Base-by-base conservation (phyloP, 2,113 vertebrate species). In the Bolborhynchus lineola region DNA sequence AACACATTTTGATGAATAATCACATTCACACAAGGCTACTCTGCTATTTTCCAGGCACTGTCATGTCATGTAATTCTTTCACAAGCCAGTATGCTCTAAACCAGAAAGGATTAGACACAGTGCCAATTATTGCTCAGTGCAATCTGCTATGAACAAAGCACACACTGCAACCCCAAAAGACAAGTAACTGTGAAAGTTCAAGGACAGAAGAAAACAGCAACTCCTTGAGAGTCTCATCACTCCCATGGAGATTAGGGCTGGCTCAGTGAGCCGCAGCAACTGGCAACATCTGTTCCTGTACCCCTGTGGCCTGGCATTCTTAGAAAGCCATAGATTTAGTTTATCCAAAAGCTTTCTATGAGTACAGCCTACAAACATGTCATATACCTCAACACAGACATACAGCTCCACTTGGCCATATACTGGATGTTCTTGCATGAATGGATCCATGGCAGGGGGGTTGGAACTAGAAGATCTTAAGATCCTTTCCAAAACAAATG, bases 371-470 rank as follows among this genome's bases (percentile, higher is more conserved):
- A 35, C 5, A 23, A 44, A 74, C 31, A 42, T 0, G 0, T n/a
- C 23, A 20, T 21, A 13, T 8, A 76, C 13, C n/a, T 5, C 47
- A 74, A 12, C 21, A 67, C 9, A 53, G 68, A 44, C 18, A 49
- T 4, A 10, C 49, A 88, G 53, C 26, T 90, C 35, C n/a, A 31
- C 67, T 25, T 70, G 49, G 39, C 52, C 53, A 12, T 7, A 7
- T 4, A 24, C 29, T 21, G 16, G 29, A 47, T 0, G 0, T 21
- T 49, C 41, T 9, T 24, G 25, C 35, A 16, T 0, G 0, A 55
- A 64, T 1, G 1, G 47, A 82, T 52, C 11, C 26, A 57, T 16
- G 31, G 31, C 55, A 21, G 5, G 19, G 18, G 12, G 31, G 31
- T 1, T 57, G 33, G 20, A 59, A 59, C 55, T 59, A 59, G 55